Evolutionary conservation across 2,797 vertebrate genomes (phyloP), one percentile per base, ranked within the genome.

Genomic region (Lutjanus campechanus): DNA sequence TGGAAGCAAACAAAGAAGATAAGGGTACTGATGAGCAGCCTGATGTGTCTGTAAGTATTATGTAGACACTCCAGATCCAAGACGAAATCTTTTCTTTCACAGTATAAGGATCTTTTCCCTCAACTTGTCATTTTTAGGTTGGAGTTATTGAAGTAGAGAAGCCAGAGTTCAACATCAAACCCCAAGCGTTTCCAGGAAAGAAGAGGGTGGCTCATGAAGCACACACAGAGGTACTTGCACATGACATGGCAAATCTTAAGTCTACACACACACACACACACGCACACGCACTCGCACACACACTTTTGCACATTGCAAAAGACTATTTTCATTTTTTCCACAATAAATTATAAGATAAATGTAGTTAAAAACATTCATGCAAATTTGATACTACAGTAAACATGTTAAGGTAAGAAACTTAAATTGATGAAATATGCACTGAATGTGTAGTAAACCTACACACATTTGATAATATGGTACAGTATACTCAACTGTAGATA

Each of bases 161-260:
- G 1, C 69, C 61, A 0, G 89, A 92, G 71, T 61, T 78, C 0
- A 85, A 91, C n/a, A 64, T 66, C 10, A 82, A 80, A 68, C 64
- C 77, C 1, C 85, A 84, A 78, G 61, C 54, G 16, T 13, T 79
- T 25, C 36, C 84, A 67, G 90, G 80, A 65, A 89, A 88, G 72
- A 96, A 90, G 85, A 95, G 95, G 84, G 91, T 95, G 53, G 92
- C 95, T 65, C 94, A 95, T 70, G 83, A 83, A 36, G 79, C 90
- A 90, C 83, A 88, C 80, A 19, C 84, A 74, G 94, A 96, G 93
- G 94, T 96, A 20, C 4, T 69, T 40, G 17, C 25, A 20, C 29
- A 65, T 70, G 49, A 20, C 12, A 65, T 17, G 25, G 1, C 8
- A 56, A 19, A 51, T 77, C n/a, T 68, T 20, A 61, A 61, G 44